A percentile compares a stretch with the other conserved stretches of the same genome.
Conservation (phyloP, 2,113 vertebrate genomes). For the Menidia beryllina region DNA sequence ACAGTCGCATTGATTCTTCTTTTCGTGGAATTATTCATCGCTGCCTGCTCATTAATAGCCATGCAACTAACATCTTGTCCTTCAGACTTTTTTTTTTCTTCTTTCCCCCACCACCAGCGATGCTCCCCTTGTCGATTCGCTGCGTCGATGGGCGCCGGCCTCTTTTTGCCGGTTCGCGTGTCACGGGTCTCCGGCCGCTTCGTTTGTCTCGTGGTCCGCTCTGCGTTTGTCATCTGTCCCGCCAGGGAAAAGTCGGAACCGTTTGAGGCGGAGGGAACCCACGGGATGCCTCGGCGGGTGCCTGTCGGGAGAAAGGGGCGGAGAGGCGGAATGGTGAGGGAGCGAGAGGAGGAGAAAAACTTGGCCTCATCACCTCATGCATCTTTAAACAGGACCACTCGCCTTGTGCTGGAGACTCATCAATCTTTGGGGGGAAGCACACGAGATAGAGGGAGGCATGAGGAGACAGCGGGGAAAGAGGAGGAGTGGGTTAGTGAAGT, state of each 20-base stretch:
- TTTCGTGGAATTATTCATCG: neutral
- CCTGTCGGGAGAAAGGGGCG: conserved; percentile 28
- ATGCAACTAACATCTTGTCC: neutral
- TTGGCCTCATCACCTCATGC: conserved; percentile 81
- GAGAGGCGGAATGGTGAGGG: conserved; percentile 17
- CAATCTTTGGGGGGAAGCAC: conserved; percentile 81
- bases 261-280: conserved; percentile 50
- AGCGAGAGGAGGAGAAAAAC: conserved; percentile 39
- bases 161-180: conserved; percentile 41
- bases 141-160: conserved; percentile 33
- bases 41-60: neutral
- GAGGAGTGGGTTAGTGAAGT: conserved; percentile 66
- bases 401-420: conserved; percentile 77
- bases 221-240: conserved; percentile 47
- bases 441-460: conserved; percentile 53
- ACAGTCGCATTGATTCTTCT: neutral
- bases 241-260: conserved; percentile 15
- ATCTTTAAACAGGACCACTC: conserved; percentile 82
- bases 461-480: conserved; percentile 60
- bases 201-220: conserved; percentile 61
- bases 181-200: conserved; percentile 15
- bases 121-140: conserved; percentile 14
- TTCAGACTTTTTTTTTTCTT: conserved; percentile 18
- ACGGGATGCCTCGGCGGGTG: conserved; percentile 37
- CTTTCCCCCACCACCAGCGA: neutral